Conservation (phyloP, 2,888 invertebrate species). For the Amphimallon solstitiale region DNA sequence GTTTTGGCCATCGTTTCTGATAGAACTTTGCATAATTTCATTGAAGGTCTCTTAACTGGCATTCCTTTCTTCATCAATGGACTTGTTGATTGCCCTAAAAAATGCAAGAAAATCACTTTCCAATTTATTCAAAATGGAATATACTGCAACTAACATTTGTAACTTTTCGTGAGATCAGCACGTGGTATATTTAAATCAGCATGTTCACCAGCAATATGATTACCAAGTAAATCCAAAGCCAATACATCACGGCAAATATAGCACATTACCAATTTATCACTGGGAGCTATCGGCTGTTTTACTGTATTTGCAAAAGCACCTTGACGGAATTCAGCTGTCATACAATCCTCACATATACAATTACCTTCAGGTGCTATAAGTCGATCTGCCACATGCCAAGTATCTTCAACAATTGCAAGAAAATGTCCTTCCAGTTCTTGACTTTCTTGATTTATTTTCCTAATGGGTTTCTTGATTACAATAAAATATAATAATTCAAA, state of each 20-base stretch:
- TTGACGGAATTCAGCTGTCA: slow-evolving; percentile 54
- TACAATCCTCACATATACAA: slow-evolving; percentile 59
- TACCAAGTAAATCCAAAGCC: slow-evolving; percentile 41
- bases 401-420: slow-evolving; percentile 55
- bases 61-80: slow-evolving; percentile 37
- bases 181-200: slow-evolving; percentile 38
- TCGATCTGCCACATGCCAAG: slow-evolving; percentile 52
- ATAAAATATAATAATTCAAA: neutral
- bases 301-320: slow-evolving; percentile 44
- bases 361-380: slow-evolving; percentile 56
- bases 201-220: slow-evolving; percentile 45
- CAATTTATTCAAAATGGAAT: neutral
- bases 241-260: slow-evolving; percentile 46
- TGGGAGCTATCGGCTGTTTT: slow-evolving; percentile 38
- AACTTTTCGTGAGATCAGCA: slow-evolving; percentile 36
- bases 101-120: neutral
- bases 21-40: slow-evolving; percentile 39
- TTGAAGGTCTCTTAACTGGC: slow-evolving; percentile 36
- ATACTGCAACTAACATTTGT: slow-evolving; percentile 33
- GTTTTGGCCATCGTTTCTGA: slow-evolving; percentile 39
- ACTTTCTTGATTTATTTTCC: slow-evolving; percentile 53
- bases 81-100: slow-evolving; percentile 35
- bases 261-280: slow-evolving; percentile 43
- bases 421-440: slow-evolving; percentile 55
- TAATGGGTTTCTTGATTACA: slow-evolving; percentile 38